Evolutionary conservation across 2,888 invertebrate genomes (phyloP).

Genomic region (Torymus auratus): DNA sequence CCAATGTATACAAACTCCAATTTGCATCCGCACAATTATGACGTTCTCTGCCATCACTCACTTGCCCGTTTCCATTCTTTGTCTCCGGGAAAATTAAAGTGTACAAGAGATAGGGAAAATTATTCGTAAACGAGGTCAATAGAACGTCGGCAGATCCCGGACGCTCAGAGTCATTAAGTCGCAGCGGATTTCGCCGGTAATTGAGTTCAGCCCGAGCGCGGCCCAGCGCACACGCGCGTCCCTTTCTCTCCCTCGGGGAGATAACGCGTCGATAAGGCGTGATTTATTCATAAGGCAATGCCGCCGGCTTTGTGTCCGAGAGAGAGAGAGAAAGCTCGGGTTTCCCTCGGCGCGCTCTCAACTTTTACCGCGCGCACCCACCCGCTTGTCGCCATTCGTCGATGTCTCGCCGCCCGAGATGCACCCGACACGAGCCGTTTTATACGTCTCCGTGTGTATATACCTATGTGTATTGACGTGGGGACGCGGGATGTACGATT

Average conservation of each 20-base stretch:
- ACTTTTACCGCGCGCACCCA: slow-evolving; percentile 7
- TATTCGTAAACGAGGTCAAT: slow-evolving; percentile 38
- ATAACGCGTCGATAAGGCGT: slow-evolving; percentile 46
- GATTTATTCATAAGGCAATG: slow-evolving; percentile 52
- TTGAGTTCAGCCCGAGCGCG: slow-evolving; percentile 26
- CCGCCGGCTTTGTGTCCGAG: background rate
- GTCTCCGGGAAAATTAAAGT: background rate
- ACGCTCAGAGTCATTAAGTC: slow-evolving; percentile 38
- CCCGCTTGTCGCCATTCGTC: slow-evolving; percentile 22
- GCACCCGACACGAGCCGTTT: background rate
- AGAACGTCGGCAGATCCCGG: slow-evolving; percentile 2
- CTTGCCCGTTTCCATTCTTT: too few relatives aligned
- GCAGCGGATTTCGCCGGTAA: slow-evolving; percentile 33
- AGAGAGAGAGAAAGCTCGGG: slow-evolving; percentile 7
- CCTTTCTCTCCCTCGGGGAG: background rate
- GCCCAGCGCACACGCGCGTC: background rate
- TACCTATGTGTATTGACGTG: too few relatives aligned
- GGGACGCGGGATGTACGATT: too few relatives aligned
- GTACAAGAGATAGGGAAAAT: slow-evolving; percentile 20
- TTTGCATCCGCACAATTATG: slow-evolving; percentile 10
- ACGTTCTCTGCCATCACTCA: too few relatives aligned
- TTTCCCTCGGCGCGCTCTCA: slow-evolving; percentile 2
- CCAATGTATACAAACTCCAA: background rate
- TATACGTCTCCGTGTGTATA: background rate
- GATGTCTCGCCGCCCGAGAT: slow-evolving; percentile 3